Conservation (phyloP, 1,140 invertebrate genomes). For the Cotesia typhae region DNA sequence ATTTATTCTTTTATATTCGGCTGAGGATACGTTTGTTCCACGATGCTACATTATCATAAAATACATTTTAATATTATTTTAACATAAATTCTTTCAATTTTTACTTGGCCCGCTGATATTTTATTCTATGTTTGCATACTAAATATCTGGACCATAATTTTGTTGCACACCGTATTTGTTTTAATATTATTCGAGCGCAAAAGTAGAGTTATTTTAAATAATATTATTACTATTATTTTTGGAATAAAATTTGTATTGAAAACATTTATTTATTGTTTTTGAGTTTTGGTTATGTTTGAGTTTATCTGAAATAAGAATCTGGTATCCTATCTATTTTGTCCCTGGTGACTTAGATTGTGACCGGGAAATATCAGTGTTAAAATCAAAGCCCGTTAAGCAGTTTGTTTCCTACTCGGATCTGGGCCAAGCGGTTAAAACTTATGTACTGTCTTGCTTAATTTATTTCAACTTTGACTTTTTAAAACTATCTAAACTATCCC, state of each 20-base stretch:
- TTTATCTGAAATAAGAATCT: neutral
- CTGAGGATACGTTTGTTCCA: too few species aligned
- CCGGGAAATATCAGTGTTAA: neutral
- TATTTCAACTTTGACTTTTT: neutral
- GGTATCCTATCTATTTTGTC: neutral
- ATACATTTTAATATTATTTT: too few species aligned
- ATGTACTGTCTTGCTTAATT: neutral
- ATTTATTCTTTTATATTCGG: too few species aligned
- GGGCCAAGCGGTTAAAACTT: neutral
- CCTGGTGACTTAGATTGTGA: neutral
- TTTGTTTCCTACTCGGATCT: slow-evolving; percentile 6
- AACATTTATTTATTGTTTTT: neutral
- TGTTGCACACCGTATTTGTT: too few species aligned
- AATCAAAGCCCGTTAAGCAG: slow-evolving; percentile 13
- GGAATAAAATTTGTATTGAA: too few species aligned
- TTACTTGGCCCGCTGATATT: neutral
- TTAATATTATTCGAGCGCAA: too few species aligned
- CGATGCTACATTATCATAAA: too few species aligned
- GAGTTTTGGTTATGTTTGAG: neutral
- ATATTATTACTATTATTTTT: too few species aligned
- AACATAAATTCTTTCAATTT: too few species aligned
- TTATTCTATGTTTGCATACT: too few species aligned
- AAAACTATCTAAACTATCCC: neutral
- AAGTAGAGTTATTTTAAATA: too few species aligned
- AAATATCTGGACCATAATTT: too few species aligned